A percentile compares a stretch with the other conserved stretches of the same genome.
Evolutionary conservation across 1,140 invertebrate genomes (phyloP).

Genomic region (Asbolus verrucosus): DNA sequence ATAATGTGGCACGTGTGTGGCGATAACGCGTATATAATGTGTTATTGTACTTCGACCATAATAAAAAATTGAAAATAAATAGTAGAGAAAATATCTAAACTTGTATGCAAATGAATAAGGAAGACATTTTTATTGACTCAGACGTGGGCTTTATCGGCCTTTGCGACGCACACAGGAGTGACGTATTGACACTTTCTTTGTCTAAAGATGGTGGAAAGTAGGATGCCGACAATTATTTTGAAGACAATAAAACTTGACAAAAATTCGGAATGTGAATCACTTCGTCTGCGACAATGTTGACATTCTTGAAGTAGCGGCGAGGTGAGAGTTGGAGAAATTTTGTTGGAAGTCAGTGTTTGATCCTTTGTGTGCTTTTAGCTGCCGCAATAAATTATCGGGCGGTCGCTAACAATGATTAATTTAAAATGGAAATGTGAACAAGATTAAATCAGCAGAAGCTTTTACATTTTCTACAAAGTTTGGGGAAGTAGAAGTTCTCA

Average conservation of each 20-base stretch:
- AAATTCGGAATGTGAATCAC: constrained; percentile 16
- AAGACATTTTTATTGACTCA: background rate
- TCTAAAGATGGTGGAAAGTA: background rate
- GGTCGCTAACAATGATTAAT: background rate
- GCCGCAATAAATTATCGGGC: background rate
- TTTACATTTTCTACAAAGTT: too few relatives aligned
- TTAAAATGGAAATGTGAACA: too few relatives aligned
- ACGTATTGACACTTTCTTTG: background rate
- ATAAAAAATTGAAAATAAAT: too few relatives aligned
- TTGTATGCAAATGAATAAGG: too few relatives aligned
- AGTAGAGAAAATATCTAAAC: too few relatives aligned
- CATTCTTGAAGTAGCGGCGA: background rate
- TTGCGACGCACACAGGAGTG: background rate
- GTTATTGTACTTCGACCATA: too few relatives aligned
- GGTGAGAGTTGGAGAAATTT: constrained; percentile 34
- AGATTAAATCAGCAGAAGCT: too few relatives aligned
- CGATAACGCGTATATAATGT: too few relatives aligned
- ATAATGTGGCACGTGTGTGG: too few relatives aligned
- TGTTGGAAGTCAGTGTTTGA: background rate
- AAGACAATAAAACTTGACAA: constrained; percentile 6
- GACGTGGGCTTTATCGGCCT: background rate
- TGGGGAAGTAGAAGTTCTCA: too few relatives aligned
- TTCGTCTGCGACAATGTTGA: constrained; percentile 26
- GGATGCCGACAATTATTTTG: constrained; percentile 1
- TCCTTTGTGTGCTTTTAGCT: background rate